Base-by-base conservation (phyloP, 2,797 vertebrate species). In the Synaphobranchus kaupii region DNA sequence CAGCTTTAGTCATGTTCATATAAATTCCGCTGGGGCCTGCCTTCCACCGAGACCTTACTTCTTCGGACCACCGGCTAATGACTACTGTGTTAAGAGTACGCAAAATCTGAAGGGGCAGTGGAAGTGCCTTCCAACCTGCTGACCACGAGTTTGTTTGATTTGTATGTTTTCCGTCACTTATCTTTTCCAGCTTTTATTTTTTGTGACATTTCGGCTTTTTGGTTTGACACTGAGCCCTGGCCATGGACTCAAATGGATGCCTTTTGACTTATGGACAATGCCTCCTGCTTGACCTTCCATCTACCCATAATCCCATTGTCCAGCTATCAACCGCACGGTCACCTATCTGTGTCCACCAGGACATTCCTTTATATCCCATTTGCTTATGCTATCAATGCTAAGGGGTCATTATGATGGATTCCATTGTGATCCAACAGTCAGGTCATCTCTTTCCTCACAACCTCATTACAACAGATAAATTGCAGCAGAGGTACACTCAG, bases 351-450 rank as follows among this genome's bases (percentile, higher is more conserved):
- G 93, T 95, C 94, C 94, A 95, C 94, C 93, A 94, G 94, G 93
- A 95, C 95, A 95, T 94, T 90, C 86, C 87, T 87, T 88, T 92
- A 95, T 95, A 96, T 95, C 95, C 94, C 93, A 88, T 87, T 89
- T 92, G 95, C 95, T 96, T 93, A 95, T 95, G 95, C 94, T 93
- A 94, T 96, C 95, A 95, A 91, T 94, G 94, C 93, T 91, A 91
- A 89, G 93, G 93, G 91, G 92, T 93, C 92, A 94, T 94, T 95
- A 94, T 94, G 96, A 95, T 94, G 92, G 93, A 95, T 95, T 95
- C 93, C 92, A 88, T 93, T 91, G 92, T 91, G 89, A 87, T 84
- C 91, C 25, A 52, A n/a, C n/a, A 31, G 17, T 83, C 39, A 39
- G 7, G 25, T 58, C 50, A 22, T n/a, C 76, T 80, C 7, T 81